Percentiles rank a stretch among this genome's conserved stretches.
Conservation (phyloP, 2,888 invertebrate species). For the Apamea anceps region DNA sequence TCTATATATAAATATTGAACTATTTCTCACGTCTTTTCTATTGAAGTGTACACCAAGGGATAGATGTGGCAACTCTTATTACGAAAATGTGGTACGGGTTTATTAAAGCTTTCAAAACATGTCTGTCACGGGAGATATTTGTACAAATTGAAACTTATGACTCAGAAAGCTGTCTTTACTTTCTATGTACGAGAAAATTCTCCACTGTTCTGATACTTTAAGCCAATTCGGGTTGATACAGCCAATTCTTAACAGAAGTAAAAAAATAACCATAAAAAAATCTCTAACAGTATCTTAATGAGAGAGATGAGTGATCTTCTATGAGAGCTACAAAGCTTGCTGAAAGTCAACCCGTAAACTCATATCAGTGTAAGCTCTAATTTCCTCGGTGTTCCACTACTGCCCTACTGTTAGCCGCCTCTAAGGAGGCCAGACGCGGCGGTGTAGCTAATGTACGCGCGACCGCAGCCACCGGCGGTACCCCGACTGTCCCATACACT, state of each 20-base stretch:
- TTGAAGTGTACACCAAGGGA: constrained; percentile 27
- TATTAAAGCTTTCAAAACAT: constrained; percentile 32
- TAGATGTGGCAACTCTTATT: constrained; percentile 9
- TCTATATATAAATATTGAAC: constrained; percentile 63
- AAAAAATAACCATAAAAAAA: not conserved
- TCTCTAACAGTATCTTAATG: not conserved
- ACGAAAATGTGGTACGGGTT: constrained; percentile 18
- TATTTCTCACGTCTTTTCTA: constrained; percentile 44
- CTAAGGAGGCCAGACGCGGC: constrained; percentile 46
- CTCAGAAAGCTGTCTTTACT: not conserved
- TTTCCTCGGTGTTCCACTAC: constrained; percentile 31
- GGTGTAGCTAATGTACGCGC: constrained; percentile 54
- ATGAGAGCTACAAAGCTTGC: not conserved
- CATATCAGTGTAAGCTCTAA: constrained; percentile 42
- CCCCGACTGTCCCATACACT: constrained; percentile 16
- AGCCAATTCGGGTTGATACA: not conserved
- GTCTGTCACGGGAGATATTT: constrained; percentile 9
- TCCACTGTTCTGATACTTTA: not conserved
- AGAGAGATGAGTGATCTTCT: not conserved
- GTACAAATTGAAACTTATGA: constrained; percentile 24
- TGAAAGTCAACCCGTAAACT: constrained; percentile 27
- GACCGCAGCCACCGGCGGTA: constrained; percentile 44
- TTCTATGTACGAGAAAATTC: not conserved
- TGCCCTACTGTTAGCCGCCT: constrained; percentile 40
- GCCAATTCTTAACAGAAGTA: too few species aligned